Percentiles rank a stretch among this genome's conserved stretches.
These are phyloP conservation scores for Flexamia atlantica DNA, from an alignment of 2,888 invertebrate species.

Conservation along the genomic window DNA sequence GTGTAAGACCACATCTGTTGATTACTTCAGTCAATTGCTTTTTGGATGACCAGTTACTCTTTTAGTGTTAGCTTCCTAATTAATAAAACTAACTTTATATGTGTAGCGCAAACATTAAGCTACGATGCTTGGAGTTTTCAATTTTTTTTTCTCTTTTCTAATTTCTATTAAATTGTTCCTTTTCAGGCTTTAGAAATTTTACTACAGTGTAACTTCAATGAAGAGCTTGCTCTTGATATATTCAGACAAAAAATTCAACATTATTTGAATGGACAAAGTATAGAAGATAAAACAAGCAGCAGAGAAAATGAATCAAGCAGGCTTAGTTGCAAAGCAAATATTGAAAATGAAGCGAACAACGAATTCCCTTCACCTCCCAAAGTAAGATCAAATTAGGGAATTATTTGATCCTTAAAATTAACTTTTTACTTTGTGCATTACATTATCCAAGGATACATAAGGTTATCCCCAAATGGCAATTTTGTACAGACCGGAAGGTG, in stretches of 20 bases:
- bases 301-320: background rate
- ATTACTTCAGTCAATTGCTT: too few relatives aligned
- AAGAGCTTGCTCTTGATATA: background rate
- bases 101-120: too few relatives aligned
- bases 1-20: too few relatives aligned
- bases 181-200: conserved; percentile 10
- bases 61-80: too few relatives aligned
- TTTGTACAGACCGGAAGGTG: too few relatives aligned
- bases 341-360: background rate
- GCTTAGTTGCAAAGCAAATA: background rate
- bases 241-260: background rate
- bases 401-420: too few relatives aligned
- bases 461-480: too few relatives aligned
- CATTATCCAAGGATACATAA: too few relatives aligned
- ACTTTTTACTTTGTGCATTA: too few relatives aligned
- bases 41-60: too few relatives aligned
- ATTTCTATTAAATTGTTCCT: too few relatives aligned
- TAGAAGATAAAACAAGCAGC: background rate
- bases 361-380: background rate
- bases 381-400: background rate
- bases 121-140: background rate
- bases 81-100: too few relatives aligned
- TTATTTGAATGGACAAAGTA: background rate
- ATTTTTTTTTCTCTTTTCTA: background rate
- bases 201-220: conserved; percentile 13